Evolutionary conservation across 2,113 vertebrate genomes (phyloP).

Genomic region (Hassar affinis): DNA sequence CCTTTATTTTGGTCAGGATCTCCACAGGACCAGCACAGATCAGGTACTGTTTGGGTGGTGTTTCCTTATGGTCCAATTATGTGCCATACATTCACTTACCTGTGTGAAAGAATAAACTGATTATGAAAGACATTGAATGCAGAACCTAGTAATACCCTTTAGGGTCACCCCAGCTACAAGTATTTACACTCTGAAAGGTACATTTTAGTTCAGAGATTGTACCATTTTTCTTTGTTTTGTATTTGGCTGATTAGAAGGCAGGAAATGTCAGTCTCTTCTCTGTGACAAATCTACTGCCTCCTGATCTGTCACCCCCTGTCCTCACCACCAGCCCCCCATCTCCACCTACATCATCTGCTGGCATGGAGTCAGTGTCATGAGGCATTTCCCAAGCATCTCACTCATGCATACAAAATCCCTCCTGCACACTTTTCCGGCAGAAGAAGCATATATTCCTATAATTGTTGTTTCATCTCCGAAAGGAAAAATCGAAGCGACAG

Average conservation of each 20-base stretch:
- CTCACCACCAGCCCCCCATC: conserved; percentile 14
- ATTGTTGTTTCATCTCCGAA: conserved; percentile 16
- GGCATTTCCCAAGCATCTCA: conserved; percentile 27
- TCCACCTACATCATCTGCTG: conserved; percentile 41
- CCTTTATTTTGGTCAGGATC: too few relatives aligned
- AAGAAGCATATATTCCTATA: conserved; percentile 19
- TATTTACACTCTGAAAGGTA: background rate
- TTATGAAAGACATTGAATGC: background rate
- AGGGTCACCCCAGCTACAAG: background rate
- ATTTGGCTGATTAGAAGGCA: background rate
- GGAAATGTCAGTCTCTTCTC: background rate
- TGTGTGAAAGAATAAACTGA: too few relatives aligned
- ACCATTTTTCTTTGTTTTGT: background rate
- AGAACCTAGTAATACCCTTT: background rate
- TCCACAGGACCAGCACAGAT: too few relatives aligned
- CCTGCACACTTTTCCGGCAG: background rate
- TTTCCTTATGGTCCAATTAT: background rate
- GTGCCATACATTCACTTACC: background rate
- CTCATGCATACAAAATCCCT: conserved; percentile 39
- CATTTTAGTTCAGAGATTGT: background rate
- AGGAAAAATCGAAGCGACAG: conserved; percentile 17
- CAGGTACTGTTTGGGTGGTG: too few relatives aligned
- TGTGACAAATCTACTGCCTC: background rate
- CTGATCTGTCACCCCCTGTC: background rate
- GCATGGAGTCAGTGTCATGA: conserved; percentile 12